A percentile compares a stretch with the other conserved stretches of the same genome.
phyloP scores from a whole-genome alignment of 2,797 vertebrate species.

The Cynodonichthys magdalenae region DNA sequence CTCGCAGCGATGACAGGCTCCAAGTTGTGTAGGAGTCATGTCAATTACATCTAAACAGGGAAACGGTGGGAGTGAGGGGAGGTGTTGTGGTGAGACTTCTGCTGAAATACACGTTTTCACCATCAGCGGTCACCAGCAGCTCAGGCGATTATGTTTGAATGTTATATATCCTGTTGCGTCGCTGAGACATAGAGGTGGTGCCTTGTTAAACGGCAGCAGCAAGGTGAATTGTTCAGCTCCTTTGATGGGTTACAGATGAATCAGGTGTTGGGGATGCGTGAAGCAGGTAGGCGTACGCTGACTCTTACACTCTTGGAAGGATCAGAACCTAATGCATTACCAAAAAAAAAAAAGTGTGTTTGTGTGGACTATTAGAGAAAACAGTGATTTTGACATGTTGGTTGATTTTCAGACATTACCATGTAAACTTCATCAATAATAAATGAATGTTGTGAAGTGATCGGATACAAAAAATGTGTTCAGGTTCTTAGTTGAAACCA shows the following conservation, averaged over 20 bases:
- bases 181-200: slow-evolving; percentile 27
- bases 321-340: not conserved
- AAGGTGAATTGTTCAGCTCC: slow-evolving; percentile 27
- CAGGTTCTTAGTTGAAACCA: too few species aligned
- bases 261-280: slow-evolving; percentile 7
- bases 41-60: slow-evolving; percentile 59
- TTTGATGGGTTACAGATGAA: slow-evolving; percentile 16
- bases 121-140: slow-evolving; percentile 61
- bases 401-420: not conserved
- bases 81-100: slow-evolving; percentile 42
- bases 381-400: too few species aligned
- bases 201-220: slow-evolving; percentile 47
- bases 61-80: not conserved
- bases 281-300: slow-evolving; percentile 11
- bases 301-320: slow-evolving; percentile 7
- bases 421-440: not conserved
- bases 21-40: slow-evolving; percentile 67
- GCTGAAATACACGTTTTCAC: slow-evolving; percentile 41
- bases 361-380: not conserved
- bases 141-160: slow-evolving; percentile 52
- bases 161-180: slow-evolving; percentile 41
- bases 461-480: too few species aligned
- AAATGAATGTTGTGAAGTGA: too few species aligned
- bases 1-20: slow-evolving; percentile 60
- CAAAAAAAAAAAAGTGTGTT: too few species aligned